These are phyloP conservation scores for Benthosema pterotum DNA, from an alignment of 2,797 vertebrate genomes.

Conservation along the genomic window DNA sequence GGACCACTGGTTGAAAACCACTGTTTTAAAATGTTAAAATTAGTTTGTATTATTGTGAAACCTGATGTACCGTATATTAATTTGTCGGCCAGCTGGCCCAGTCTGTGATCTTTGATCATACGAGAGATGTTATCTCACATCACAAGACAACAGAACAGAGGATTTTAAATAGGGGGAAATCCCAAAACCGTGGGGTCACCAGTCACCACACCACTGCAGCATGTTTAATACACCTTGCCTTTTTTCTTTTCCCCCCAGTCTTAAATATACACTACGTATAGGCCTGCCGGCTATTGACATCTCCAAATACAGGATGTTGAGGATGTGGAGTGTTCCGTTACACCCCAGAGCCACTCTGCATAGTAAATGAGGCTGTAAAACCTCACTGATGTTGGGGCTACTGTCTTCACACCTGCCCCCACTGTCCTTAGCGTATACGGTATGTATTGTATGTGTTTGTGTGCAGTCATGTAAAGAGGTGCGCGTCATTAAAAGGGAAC, in stretches of 20 bases:
- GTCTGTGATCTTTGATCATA: too few relatives aligned
- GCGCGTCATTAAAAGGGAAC: too few relatives aligned
- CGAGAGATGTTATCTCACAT: too few relatives aligned
- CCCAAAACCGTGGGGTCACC: background rate
- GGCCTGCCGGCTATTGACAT: constrained; percentile 1
- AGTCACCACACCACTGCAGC: too few relatives aligned
- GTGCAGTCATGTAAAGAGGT: too few relatives aligned
- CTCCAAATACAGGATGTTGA: background rate
- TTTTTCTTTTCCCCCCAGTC: background rate
- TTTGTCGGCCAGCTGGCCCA: too few relatives aligned
- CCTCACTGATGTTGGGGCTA: background rate
- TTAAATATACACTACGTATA: background rate
- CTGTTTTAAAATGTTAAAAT: too few relatives aligned
- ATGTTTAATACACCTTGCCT: constrained; percentile 1
- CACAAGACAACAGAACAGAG: background rate
- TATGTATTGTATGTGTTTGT: background rate
- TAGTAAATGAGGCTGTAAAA: constrained; percentile 1
- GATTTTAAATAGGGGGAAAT: background rate
- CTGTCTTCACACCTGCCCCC: background rate
- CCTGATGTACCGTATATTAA: too few relatives aligned
- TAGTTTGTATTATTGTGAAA: too few relatives aligned
- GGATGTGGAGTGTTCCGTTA: constrained; percentile 1
- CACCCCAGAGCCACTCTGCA: constrained; percentile 8
- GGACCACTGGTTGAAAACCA: too few relatives aligned
- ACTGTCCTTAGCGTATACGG: background rate